phyloP scores from a whole-genome alignment of 2,113 vertebrate species.

The Erythrocebus patas region DNA sequence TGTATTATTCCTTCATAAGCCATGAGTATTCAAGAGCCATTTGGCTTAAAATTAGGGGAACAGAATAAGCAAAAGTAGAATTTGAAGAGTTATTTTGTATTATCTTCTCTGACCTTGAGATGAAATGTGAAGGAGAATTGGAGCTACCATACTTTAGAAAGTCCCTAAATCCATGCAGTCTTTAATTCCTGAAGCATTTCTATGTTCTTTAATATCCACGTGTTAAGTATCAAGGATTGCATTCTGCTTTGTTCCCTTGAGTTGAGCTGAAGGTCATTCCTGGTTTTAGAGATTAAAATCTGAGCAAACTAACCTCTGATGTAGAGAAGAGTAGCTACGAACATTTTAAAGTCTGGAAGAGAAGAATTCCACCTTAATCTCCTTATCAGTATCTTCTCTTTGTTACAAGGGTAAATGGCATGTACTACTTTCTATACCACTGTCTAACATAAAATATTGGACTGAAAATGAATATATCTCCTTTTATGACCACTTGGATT shows the following conservation, averaged over 20 bases:
- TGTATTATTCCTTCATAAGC: background rate
- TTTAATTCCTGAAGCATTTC: background rate
- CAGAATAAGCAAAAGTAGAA: background rate
- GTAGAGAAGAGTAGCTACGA: background rate
- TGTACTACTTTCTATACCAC: background rate
- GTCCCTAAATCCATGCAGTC: background rate
- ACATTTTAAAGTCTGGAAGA: background rate
- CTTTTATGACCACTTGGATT: background rate
- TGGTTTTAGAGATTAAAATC: slow-evolving; percentile 55
- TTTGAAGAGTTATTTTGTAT: background rate
- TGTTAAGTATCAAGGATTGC: background rate
- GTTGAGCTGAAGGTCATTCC: slow-evolving; percentile 50
- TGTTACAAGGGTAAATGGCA: slow-evolving; percentile 13
- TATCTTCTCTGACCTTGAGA: slow-evolving; percentile 59
- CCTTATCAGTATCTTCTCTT: background rate
- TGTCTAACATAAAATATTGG: slow-evolving; percentile 5
- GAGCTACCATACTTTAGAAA: background rate
- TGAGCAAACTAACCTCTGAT: background rate
- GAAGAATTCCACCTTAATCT: slow-evolving; percentile 3
- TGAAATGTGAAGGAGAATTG: background rate
- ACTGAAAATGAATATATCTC: background rate
- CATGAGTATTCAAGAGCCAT: background rate
- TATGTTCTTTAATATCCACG: background rate
- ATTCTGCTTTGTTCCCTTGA: background rate
- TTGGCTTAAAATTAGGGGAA: background rate